Evolutionary conservation across 2,113 vertebrate genomes (phyloP), one percentile per base, ranked within the genome.

Genomic region (Ramphastos sulfuratus): DNA sequence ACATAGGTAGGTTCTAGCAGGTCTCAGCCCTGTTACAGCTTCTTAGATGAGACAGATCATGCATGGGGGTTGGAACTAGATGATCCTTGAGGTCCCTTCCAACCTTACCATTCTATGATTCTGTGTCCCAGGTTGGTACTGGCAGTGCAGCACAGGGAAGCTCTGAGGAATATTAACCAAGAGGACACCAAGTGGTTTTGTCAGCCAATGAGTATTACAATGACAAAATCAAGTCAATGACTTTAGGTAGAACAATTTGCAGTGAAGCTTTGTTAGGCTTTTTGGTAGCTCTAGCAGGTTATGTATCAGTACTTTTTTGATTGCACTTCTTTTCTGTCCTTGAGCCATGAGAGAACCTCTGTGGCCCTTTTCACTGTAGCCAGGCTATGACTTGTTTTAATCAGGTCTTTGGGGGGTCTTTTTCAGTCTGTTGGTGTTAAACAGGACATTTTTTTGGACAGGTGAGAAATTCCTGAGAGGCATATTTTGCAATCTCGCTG

Each of bases 111-210:
- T 39, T 39, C 37, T 39, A 39, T 39, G 37, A 39, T 39, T 39
- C 37, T 39, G 10, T 0, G 0, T 52, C 16, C 39, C n/a, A 35
- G 25, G 21, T 2, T 75, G 59, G 48, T 0, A 4, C 30, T 69
- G 73, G 28, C 63, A 82, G 50, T 27, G 39, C 33, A 84, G 31
- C 19, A 12, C 7, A 11, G 31, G 35, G n/a, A 60, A 61, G 25
- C 35, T 83, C 54, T 70, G 31, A 15, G 42, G 21, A 73, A 50
- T 55, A 16, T 76, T 73, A 76, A 75, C 20, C 7, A 39, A 61
- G 25, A 7, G 12, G 48, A 35, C 4, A 33, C 13, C 46, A 59
- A 48, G 31, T 58, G 52, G 7, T 69, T 93, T 86, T 79, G 14
- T 33, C 67, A 78, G 28, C 4, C 3, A 71, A 64, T 58, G 79